Evolutionary conservation across 1,140 invertebrate genomes (phyloP), one percentile per base, ranked within the genome.

Genomic region (Drosophila tristis): DNA sequence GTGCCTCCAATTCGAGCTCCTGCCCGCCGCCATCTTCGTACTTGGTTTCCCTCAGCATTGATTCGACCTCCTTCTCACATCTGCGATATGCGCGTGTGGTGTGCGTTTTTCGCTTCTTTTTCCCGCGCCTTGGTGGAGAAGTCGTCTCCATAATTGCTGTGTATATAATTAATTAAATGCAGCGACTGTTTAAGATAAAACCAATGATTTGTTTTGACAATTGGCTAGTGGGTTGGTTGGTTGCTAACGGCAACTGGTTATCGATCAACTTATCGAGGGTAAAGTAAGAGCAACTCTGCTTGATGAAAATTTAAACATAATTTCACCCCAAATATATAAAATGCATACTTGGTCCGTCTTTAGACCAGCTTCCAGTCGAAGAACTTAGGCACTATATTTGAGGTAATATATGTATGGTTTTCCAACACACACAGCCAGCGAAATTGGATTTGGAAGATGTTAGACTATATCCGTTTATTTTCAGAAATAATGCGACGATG

Each of bases 31-130:
- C 29, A 20, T 39, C 16, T 20, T 13, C 13, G 5, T 4, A n/a
- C 44, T 59, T 47, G 5, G 29, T 50, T 16, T 39, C 44, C 16
- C n/a, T 50, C 11, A 91, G 57, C 43, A 91, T 54, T 1, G 20
- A 7, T 35, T 82, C 75, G 7, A 91, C 90, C 29, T 91, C 90
- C 15, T 43, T 43, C 44, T 91, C 90, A 23, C 76, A 72, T n/a
- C 63, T 65, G 0, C 84, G 71, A 48, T 82, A 91, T 5, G 61
- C 43, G 5, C 65, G 84, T 0, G 74, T 85, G 5, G 85, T 90
- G 31, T 80, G 80, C 11, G 80, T 77, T 58, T 91, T 91, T 0
- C 62, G 71, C 13, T 65, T 71, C 43, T 67, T 84, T 29, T 67
- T 80, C 47, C 1, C 56, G n/a, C 43, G 25, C 11, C 64, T 77